Evolutionary conservation across 2,797 vertebrate genomes (phyloP).

Genomic region (Lithobates sylvaticus): DNA sequence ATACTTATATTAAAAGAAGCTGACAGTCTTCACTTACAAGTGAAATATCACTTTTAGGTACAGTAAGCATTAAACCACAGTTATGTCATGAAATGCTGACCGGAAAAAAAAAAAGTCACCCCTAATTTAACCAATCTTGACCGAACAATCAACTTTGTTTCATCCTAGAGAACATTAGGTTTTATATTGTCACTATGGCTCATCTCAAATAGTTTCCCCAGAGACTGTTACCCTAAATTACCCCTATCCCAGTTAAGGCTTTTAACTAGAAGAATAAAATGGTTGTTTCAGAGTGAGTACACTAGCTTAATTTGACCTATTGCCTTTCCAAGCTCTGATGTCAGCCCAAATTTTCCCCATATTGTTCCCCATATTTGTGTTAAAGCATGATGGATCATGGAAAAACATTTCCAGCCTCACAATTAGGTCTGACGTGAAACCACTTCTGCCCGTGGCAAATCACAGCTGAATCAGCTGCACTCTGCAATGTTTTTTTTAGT

Average conservation of each 20-base stretch:
- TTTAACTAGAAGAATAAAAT: conserved; percentile 59
- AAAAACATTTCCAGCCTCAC: conserved; percentile 62
- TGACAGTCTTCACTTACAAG: too few species aligned
- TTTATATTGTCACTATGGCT: conserved; percentile 51
- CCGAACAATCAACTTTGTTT: neutral
- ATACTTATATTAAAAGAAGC: too few species aligned
- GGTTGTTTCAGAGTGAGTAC: conserved; percentile 60
- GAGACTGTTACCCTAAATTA: conserved; percentile 49
- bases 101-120: too few species aligned
- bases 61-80: too few species aligned
- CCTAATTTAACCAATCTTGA: neutral
- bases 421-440: conserved; percentile 65
- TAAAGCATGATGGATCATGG: conserved; percentile 60
- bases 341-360: conserved; percentile 8
- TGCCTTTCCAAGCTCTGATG: conserved; percentile 66
- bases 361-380: conserved; percentile 55
- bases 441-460: conserved; percentile 60
- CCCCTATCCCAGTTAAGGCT: conserved; percentile 64
- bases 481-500: conserved; percentile 66
- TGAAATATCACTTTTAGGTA: too few species aligned
- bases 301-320: conserved; percentile 67
- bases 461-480: conserved; percentile 61
- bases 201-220: conserved; percentile 44
- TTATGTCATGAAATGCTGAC: too few species aligned
- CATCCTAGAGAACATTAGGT: conserved; percentile 53